Evolutionary conservation across 2,888 invertebrate species (phyloP).

Genomic region (Ganaspis brasiliensis): DNA sequence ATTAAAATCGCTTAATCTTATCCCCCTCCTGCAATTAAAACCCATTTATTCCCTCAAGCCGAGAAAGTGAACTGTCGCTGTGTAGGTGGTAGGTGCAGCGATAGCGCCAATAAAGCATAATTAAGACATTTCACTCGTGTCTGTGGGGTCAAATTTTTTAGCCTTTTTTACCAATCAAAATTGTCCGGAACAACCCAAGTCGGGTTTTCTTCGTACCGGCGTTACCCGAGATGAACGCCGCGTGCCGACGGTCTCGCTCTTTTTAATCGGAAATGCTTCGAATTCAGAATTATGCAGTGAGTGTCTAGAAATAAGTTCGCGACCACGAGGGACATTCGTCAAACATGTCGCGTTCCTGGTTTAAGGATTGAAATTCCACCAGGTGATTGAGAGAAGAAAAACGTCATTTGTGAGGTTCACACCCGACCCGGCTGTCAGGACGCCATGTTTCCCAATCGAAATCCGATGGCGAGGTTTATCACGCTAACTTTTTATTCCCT

Average conservation of each 20-base stretch:
- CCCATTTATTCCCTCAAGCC: background rate
- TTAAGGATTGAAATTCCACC: conserved; percentile 8
- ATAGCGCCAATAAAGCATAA: background rate
- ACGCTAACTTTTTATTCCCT: conserved; percentile 68
- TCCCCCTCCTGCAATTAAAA: background rate
- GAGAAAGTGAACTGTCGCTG: background rate
- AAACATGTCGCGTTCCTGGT: conserved; percentile 10
- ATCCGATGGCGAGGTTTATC: conserved; percentile 72
- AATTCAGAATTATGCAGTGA: conserved; percentile 29
- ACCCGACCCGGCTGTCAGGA: conserved; percentile 72
- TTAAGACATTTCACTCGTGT: background rate
- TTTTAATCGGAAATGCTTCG: background rate
- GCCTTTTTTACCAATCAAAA: background rate
- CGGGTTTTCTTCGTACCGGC: background rate
- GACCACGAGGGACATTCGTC: background rate
- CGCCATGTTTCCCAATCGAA: conserved; percentile 77
- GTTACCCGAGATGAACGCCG: conserved; percentile 22
- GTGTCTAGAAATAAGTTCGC: background rate
- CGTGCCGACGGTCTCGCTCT: conserved; percentile 14
- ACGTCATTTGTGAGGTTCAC: conserved; percentile 15
- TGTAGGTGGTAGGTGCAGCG: background rate
- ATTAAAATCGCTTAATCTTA: background rate
- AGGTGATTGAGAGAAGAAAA: background rate
- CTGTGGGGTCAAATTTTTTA: background rate
- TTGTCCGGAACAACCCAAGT: conserved; percentile 3